Evolutionary conservation across 2,113 vertebrate species (phyloP).

Genomic region (Elgaria multicarinata): DNA sequence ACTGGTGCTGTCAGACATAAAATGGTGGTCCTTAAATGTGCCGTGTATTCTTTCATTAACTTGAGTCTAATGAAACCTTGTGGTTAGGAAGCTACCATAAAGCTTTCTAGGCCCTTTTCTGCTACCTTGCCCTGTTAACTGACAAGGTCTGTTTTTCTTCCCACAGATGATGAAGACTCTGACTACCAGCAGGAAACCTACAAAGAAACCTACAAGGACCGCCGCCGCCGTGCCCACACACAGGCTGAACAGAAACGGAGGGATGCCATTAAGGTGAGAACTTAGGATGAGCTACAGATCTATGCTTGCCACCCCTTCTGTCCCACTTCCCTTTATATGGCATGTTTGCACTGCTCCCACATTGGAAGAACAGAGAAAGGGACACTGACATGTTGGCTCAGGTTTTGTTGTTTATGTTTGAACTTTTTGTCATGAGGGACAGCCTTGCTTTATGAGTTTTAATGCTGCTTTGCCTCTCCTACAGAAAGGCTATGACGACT

Average conservation of each 20-base stretch:
- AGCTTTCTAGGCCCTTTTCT: not conserved
- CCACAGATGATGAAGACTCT: constrained; percentile 95
- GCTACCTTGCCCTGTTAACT: fast-evolving
- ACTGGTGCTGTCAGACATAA: not conserved
- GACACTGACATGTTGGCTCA: no score
- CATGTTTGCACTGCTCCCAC: fast-evolving
- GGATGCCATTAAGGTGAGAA: constrained; percentile 92
- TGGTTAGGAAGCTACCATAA: not conserved
- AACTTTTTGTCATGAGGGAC: not conserved
- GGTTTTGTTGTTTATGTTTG: not conserved
- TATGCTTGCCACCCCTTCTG: not conserved
- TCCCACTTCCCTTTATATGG: not conserved
- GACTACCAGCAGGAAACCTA: constrained; percentile 92
- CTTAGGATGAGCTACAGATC: fast-evolving
- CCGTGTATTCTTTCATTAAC: not conserved
- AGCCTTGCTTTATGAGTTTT: not conserved
- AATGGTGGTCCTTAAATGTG: not conserved
- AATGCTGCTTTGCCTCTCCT: constrained; percentile 28
- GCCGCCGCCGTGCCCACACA: constrained; percentile 90
- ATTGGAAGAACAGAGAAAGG: not conserved
- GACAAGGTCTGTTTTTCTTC: fast-evolving
- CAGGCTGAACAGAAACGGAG: constrained; percentile 96
- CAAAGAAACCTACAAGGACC: constrained; percentile 93
- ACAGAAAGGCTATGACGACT: constrained; percentile 97
- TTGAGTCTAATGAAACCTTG: not conserved